phyloP scores from a whole-genome alignment of 2,888 invertebrate genomes.

The Mechanitis mazaeus region DNA sequence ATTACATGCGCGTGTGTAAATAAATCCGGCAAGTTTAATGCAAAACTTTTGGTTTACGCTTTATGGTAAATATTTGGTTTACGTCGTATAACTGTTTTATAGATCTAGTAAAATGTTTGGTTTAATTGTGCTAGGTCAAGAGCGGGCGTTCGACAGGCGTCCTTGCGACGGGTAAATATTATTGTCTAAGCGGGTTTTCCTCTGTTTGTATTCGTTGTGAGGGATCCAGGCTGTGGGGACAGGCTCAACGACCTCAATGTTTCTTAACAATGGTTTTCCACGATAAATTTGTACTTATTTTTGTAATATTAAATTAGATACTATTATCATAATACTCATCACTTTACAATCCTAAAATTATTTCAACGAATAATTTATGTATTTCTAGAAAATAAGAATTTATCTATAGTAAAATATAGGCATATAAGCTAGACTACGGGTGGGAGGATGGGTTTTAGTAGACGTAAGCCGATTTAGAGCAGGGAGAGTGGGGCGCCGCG shows the following conservation, averaged over 20 bases:
- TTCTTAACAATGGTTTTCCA: not conserved
- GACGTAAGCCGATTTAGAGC: constrained; percentile 12
- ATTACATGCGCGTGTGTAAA: constrained; percentile 59
- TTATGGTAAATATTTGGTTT: constrained; percentile 77
- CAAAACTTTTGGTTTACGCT: constrained; percentile 77
- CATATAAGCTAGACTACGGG: constrained; percentile 20
- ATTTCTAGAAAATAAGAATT: no score
- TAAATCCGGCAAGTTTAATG: constrained; percentile 73
- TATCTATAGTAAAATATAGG: no score
- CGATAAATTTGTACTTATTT: no score
- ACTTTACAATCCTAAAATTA: no score
- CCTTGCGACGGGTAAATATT: constrained; percentile 75
- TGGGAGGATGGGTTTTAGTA: constrained; percentile 24
- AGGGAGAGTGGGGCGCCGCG: constrained; percentile 20
- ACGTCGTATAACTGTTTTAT: constrained; percentile 75
- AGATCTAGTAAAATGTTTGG: constrained; percentile 75
- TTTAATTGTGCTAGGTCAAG: constrained; percentile 77
- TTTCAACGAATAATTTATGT: no score
- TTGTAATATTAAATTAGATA: no score
- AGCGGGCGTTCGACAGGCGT: constrained; percentile 74
- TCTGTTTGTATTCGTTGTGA: constrained; percentile 62
- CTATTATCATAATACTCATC: no score
- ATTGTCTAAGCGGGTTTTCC: constrained; percentile 75
- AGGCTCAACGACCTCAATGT: constrained; percentile 39
- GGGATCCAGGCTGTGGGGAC: constrained; percentile 48